phyloP scores from a whole-genome alignment of 2,113 vertebrate genomes.

The Clinocottus analis region DNA sequence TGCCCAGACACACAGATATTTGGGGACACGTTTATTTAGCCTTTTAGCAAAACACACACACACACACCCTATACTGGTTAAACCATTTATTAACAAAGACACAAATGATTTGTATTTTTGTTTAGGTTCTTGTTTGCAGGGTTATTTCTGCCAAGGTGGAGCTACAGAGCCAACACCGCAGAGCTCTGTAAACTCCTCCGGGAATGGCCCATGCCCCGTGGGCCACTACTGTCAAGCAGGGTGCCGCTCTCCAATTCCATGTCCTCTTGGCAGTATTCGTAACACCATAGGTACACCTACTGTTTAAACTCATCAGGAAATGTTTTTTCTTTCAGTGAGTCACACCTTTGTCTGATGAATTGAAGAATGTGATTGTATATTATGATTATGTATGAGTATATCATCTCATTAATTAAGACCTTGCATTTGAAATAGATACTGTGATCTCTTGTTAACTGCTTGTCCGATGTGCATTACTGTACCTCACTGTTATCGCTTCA shows the following conservation, averaged over 20 bases:
- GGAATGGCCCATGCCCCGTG: conserved; percentile 86
- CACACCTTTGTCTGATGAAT: not conserved
- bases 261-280: conserved; percentile 88
- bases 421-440: conserved; percentile 1
- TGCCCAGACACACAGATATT: conserved; percentile 48
- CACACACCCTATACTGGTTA: not conserved
- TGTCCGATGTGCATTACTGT: not conserved
- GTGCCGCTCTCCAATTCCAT: conserved; percentile 83
- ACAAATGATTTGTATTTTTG: not conserved
- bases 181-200: conserved; percentile 62
- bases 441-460: not conserved
- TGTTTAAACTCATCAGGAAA: not conserved
- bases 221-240: conserved; percentile 91
- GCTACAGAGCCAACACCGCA: conserved; percentile 81
- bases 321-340: not conserved
- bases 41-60: not conserved
- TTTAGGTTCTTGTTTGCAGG: conserved; percentile 86
- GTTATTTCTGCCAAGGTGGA: conserved; percentile 89
- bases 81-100: not conserved
- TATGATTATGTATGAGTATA: no score
- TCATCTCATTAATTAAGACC: conserved; percentile 3
- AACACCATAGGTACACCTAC: conserved; percentile 83
- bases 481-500: not conserved
- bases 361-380: not conserved
- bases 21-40: not conserved